A percentile compares a stretch with the other conserved stretches of the same genome.
phyloP scores from a whole-genome alignment of 2,797 vertebrate species.

The Myotis findleyi region DNA sequence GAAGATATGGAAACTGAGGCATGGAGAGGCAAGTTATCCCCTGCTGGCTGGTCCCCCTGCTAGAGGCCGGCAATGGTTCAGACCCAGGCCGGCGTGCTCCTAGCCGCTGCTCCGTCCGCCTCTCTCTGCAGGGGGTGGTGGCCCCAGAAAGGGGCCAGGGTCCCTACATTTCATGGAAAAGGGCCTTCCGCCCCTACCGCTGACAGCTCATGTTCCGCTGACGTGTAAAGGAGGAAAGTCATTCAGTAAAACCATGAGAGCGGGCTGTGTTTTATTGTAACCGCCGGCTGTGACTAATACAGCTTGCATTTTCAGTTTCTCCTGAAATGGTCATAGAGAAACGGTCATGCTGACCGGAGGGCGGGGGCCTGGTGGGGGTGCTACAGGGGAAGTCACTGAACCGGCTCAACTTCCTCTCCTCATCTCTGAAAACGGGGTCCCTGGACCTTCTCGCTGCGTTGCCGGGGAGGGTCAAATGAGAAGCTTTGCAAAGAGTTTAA shows the following conservation, averaged over 20 bases:
- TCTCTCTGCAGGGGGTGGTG: not conserved
- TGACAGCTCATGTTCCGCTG: not conserved
- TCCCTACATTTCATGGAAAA: not conserved
- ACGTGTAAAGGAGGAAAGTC: not conserved
- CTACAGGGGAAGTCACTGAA: too few species aligned
- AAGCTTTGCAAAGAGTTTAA: not conserved
- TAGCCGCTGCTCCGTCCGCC: rapidly evolving
- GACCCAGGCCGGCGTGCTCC: too few species aligned
- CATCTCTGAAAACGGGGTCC: not conserved
- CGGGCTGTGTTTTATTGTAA: not conserved
- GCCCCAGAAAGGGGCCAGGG: not conserved
- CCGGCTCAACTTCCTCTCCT: not conserved
- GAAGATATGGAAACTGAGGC: not conserved
- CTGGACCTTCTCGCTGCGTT: too few species aligned
- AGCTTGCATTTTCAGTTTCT: not conserved
- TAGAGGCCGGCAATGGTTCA: not conserved
- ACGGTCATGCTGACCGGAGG: not conserved
- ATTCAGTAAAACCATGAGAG: not conserved
- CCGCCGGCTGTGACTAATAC: not conserved
- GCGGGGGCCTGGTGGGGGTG: rapidly evolving
- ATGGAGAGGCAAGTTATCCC: rapidly evolving
- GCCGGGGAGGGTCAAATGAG: not conserved
- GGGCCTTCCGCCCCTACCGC: not conserved
- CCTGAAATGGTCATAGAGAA: not conserved
- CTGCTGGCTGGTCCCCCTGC: rapidly evolving